Evolutionary conservation across 2,797 vertebrate genomes (phyloP), one percentile per base, ranked within the genome.

Genomic region (Lacerta viridis): DNA sequence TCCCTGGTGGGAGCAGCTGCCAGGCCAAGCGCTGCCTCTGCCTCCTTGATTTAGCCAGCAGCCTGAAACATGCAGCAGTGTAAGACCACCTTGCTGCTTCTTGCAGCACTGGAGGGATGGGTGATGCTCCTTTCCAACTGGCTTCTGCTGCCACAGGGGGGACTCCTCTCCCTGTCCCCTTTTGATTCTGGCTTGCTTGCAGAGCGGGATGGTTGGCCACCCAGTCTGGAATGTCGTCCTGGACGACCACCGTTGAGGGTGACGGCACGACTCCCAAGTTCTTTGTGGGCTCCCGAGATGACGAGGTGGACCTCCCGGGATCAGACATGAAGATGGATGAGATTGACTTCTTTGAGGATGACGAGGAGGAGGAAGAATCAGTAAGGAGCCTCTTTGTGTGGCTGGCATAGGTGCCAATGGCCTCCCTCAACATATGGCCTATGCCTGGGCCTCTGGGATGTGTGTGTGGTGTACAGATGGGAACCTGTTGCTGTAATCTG

Each of bases 281-380:
- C 98, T 99, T 99, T 95, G 98, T 99, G 50, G 99, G 99, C 97
- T 98, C 98, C 98, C 98, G 98, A 97, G 99, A 99, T 94, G 97
- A 97, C 96, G 99, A 99, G 95, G 98, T 97, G 96, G 98, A 98
- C 93, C 96, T 97, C 94, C 95, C 96, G 97, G 98, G 96, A 98
- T 97, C 98, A 97, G 98, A 98, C 97, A 98, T 98, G 97, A 97
- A 97, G 89, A 98, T 98, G 10, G 98, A 98, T 94, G 96, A 96
- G 0, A 96, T 97, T 84, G 97, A 97, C 88, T 98, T 99, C 92
- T 98, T 98, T 92, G 98, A 98, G 91, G 98, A 98, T 90, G 96
- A 96, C 2, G 98, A 98, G 94, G 98, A 97, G 95, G 98, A 98
- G n/a, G 77, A 95, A 89, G 97, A 91, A 78, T 96, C 90, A 96